Base-by-base conservation (phyloP, 64 coral and sea anemone genomes). In the Cladopsammia gracilis region DNA sequence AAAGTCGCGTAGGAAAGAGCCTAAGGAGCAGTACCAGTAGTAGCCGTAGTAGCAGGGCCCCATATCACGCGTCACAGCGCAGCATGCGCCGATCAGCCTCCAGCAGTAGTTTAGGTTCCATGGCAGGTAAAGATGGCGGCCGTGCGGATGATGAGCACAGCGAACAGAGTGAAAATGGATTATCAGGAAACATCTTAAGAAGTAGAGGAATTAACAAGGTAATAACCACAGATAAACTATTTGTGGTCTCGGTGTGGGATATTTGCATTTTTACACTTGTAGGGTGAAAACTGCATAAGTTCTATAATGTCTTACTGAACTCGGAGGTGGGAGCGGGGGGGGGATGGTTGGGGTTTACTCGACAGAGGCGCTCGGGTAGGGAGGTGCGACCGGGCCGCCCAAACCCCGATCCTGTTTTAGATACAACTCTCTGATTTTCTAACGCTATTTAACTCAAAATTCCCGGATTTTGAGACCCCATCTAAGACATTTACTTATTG, bases 1-100 rank as follows among this genome's bases (percentile, higher is more conserved):
- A 86, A 42, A 42, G 77, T 47, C 90, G 90, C 42, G 6, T 93
- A 25, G 76, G 85, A 16, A 96, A 93, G 47, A 88, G 88, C 70
- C 71, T 86, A 2, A 96, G 89, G 53, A 90, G 87, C 58, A 93
- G 90, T 22, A 61, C 64, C 50, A 96, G 76, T 67, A 77, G 34
- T 66, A 96, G 79, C 58, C 95, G 95, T 47, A 93, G 58, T 25
- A 86, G 86, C 48, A 79, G 62, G 83, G 86, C 87, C 6, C 95
- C 95, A 48, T 96, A 96, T 88, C 78, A 89, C 10, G 45, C 95
- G 60, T 93, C 79, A 91, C 65, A 79, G 66, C 75, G 81, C 24
- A 79, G 79, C 72, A 73, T 96, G 15, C 74, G 62, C 23, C 88
- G 91, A 57, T 96, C 91, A 3, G 87, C 59, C 5, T 96, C 95